Evolutionary conservation across 2,888 invertebrate genomes (phyloP).

Genomic region (Dryobota labecula): DNA sequence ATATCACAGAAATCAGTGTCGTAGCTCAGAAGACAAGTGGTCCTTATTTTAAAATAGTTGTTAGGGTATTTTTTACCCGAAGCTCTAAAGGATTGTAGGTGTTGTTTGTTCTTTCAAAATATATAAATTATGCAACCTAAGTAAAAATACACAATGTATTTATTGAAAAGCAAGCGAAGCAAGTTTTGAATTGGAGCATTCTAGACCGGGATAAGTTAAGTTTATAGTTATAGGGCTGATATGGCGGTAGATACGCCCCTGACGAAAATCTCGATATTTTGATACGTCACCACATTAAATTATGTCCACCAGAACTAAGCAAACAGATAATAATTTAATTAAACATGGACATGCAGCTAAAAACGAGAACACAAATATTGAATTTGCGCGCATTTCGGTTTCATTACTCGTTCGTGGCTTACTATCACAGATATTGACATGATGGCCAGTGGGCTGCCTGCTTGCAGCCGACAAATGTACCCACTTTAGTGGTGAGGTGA

Average conservation of each 20-base stretch:
- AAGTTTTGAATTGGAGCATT: background rate
- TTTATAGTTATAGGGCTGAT: background rate
- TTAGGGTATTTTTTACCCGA: background rate
- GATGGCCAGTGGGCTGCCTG: background rate
- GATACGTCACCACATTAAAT: background rate
- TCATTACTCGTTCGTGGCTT: background rate
- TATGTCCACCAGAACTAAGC: background rate
- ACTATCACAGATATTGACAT: background rate
- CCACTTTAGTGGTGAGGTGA: background rate
- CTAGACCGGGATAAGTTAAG: too few relatives aligned
- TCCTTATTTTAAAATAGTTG: background rate
- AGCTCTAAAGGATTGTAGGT: background rate
- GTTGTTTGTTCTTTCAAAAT: background rate
- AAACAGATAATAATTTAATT: background rate
- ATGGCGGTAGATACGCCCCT: background rate
- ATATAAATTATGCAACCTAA: background rate
- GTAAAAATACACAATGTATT: background rate
- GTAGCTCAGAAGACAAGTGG: background rate
- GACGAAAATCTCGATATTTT: background rate
- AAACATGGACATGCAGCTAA: background rate
- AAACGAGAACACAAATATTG: background rate
- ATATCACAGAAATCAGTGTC: background rate
- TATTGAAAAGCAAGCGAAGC: background rate
- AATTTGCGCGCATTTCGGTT: background rate
- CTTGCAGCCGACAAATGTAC: background rate